These are phyloP conservation scores for Formica selysi DNA, from an alignment of 1,140 invertebrate species.

Conservation along the genomic window DNA sequence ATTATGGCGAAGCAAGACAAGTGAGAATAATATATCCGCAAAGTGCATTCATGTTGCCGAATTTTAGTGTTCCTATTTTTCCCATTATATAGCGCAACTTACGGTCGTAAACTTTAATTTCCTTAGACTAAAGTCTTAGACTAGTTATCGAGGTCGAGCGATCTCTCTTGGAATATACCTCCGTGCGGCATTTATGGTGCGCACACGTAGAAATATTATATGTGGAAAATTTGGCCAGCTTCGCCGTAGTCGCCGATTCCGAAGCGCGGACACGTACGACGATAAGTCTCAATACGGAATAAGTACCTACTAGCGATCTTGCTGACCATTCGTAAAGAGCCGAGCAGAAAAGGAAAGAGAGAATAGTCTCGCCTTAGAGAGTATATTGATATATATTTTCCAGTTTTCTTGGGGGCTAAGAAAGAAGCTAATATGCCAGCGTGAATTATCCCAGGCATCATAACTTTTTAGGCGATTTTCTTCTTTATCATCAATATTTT, in stretches of 20 bases:
- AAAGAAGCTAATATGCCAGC: not conserved
- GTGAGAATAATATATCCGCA: not conserved
- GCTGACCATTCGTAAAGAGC: constrained; percentile 58
- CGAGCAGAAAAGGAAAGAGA: constrained; percentile 2
- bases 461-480: constrained; percentile 8
- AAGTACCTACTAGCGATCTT: constrained; percentile 65
- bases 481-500: constrained; percentile 3
- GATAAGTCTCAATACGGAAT: constrained; percentile 71
- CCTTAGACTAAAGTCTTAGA: not conserved
- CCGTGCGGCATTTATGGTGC: constrained; percentile 14
- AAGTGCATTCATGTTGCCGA: constrained; percentile 8
- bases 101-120: constrained; percentile 54
- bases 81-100: constrained; percentile 17
- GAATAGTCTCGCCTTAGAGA: not conserved
- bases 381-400: constrained; percentile 44
- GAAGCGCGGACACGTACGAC: constrained; percentile 68
- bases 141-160: not conserved
- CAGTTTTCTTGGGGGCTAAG: not conserved
- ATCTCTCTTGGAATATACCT: constrained; percentile 9
- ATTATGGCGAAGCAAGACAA: constrained; percentile 4
- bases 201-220: constrained; percentile 59
- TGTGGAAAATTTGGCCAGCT: constrained; percentile 60
- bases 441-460: constrained; percentile 23
- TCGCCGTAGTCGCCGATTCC: constrained; percentile 52
- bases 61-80: constrained; percentile 34